Conservation (phyloP, 1,140 invertebrate genomes). For the Macrobrachium rosenbergii region DNA sequence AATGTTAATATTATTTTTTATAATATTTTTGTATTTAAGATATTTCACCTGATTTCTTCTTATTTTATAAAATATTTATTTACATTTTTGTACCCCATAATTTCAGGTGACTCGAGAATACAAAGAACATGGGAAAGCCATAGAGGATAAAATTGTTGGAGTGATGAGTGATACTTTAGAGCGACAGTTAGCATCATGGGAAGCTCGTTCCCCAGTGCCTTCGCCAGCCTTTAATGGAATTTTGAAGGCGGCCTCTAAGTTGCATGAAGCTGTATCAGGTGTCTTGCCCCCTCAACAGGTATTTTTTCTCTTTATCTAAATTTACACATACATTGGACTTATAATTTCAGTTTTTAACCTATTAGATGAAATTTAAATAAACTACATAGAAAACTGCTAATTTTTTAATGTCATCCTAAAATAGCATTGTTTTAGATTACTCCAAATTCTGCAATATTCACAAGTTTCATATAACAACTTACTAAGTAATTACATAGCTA, state of each 20-base stretch:
- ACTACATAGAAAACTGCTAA: too few species aligned
- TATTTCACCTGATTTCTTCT: not conserved
- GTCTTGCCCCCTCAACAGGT: conserved; percentile 83
- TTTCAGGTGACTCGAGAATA: conserved; percentile 80
- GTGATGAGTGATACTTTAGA: conserved; percentile 89
- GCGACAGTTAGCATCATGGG: conserved; percentile 85
- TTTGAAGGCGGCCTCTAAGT: conserved; percentile 90
- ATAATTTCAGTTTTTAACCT: too few species aligned
- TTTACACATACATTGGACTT: too few species aligned
- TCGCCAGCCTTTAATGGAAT: conserved; percentile 93
- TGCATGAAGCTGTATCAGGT: conserved; percentile 90
- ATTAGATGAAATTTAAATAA: too few species aligned
- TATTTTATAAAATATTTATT: not conserved
- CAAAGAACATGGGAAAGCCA: conserved; percentile 89
- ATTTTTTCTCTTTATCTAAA: conserved; percentile 44
- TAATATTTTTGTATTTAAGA: not conserved
- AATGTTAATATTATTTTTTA: too few species aligned
- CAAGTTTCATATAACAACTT: too few species aligned
- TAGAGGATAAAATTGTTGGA: conserved; percentile 89
- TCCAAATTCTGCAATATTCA: too few species aligned
- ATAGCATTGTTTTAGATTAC: too few species aligned
- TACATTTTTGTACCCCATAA: conserved; percentile 4
- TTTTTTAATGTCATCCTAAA: too few species aligned
- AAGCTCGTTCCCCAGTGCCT: conserved; percentile 94
- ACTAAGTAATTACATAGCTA: too few species aligned